Percentiles rank a stretch among this genome's conserved stretches.
phyloP scores from a whole-genome alignment of 2,113 vertebrate genomes.

The Pseudorectes ferrugineus region DNA sequence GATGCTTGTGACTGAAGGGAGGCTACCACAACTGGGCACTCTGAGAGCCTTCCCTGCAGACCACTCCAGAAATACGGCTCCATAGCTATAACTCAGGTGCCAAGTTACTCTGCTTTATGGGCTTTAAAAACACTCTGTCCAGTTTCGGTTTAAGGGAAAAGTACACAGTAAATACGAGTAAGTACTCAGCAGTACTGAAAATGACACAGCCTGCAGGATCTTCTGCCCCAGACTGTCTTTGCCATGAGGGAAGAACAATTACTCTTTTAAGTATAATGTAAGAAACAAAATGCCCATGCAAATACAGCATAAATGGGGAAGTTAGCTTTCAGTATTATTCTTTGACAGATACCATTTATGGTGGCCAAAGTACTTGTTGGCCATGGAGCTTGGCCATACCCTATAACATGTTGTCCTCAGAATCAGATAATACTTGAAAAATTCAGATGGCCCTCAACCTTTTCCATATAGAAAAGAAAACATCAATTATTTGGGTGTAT shows the following conservation, averaged over 20 bases:
- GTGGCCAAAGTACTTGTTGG: neutral
- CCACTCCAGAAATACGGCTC: neutral
- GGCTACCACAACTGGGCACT: neutral
- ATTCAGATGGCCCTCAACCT: neutral
- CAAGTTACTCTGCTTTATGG: neutral
- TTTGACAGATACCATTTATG: neutral
- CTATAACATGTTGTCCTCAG: neutral
- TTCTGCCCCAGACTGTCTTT: neutral
- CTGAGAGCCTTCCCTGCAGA: neutral
- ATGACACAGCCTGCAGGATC: neutral
- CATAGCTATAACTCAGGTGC: neutral
- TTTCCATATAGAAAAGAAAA: neutral
- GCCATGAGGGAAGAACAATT: neutral
- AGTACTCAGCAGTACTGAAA: neutral
- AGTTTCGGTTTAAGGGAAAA: neutral
- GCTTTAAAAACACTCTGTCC: neutral
- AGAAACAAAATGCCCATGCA: neutral
- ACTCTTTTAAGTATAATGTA: neutral
- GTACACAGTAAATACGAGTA: neutral
- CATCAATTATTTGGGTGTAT: neutral
- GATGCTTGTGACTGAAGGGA: neutral
- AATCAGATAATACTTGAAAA: neutral
- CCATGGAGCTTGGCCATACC: neutral
- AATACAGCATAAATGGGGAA: neutral
- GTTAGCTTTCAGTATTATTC: neutral